Percentiles rank a stretch among this genome's conserved stretches.
Evolutionary conservation across 2,113 vertebrate species (phyloP).

Genomic region (Bubalus kerabau): DNA sequence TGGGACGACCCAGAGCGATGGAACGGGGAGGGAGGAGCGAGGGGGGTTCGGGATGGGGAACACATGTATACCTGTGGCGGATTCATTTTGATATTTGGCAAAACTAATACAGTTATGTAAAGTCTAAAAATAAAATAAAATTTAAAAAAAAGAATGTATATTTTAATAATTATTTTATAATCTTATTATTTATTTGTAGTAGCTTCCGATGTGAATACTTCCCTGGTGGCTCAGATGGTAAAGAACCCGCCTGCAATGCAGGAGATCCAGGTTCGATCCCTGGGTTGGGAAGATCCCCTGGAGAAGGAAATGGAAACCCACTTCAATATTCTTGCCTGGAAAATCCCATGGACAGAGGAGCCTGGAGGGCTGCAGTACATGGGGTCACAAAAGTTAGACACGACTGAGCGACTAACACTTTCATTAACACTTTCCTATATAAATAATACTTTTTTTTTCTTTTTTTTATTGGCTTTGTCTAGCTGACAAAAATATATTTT

Average conservation of each 20-base stretch:
- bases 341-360: background rate
- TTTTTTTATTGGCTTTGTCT: too few relatives aligned
- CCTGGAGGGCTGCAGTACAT: background rate
- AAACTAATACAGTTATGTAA: too few relatives aligned
- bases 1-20: too few relatives aligned
- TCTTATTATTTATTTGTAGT: background rate
- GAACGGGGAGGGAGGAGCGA: too few relatives aligned
- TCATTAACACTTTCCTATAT: background rate
- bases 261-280: background rate
- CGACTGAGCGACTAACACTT: rapidly evolving
- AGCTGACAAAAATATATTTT: background rate
- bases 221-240: background rate
- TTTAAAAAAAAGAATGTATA: background rate
- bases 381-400: background rate
- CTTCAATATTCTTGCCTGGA: background rate
- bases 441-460: background rate
- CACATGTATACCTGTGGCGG: too few relatives aligned
- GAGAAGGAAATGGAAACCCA: background rate
- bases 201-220: background rate
- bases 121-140: too few relatives aligned
- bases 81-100: too few relatives aligned
- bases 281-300: background rate
- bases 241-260: background rate
- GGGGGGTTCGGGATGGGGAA: too few relatives aligned
- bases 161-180: background rate